Evolutionary conservation across 2,113 vertebrate genomes (phyloP).

Genomic region (Cinclus cinclus): DNA sequence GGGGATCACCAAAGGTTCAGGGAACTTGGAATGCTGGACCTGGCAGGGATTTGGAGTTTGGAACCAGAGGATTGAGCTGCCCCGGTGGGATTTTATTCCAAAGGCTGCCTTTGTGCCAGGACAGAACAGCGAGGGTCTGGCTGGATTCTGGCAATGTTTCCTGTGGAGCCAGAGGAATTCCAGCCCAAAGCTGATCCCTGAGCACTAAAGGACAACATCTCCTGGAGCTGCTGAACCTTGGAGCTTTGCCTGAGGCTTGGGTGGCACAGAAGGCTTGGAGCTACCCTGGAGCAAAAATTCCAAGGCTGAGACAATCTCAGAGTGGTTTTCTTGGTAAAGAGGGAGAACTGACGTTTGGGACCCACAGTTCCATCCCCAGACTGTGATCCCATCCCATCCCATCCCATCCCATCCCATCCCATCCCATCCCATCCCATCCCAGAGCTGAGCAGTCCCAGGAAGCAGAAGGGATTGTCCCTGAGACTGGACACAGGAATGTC

Average conservation of each 20-base stretch:
- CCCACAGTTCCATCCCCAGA: background rate
- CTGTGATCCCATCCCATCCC: background rate
- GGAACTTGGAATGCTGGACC: background rate
- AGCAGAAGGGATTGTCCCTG: background rate
- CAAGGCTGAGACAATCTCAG: background rate
- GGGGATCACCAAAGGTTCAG: background rate
- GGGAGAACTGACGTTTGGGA: background rate
- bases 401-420: background rate
- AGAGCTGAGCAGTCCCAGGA: too few relatives aligned
- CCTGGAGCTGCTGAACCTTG: too few relatives aligned
- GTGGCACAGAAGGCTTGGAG: background rate
- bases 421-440: background rate
- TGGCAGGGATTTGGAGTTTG: background rate
- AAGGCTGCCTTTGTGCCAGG: background rate
- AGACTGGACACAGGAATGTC: background rate
- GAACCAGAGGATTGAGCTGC: background rate
- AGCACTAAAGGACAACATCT: background rate
- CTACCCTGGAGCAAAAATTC: background rate
- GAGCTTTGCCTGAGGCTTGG: background rate
- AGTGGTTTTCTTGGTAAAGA: background rate
- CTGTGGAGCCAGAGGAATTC: background rate
- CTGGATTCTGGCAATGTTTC: constrained; percentile 19
- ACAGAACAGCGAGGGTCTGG: background rate
- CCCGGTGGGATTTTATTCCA: background rate
- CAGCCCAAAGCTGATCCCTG: background rate